Evolutionary conservation across 2,797 vertebrate species (phyloP).

Genomic region (Periophthalmus magnuspinnatus): DNA sequence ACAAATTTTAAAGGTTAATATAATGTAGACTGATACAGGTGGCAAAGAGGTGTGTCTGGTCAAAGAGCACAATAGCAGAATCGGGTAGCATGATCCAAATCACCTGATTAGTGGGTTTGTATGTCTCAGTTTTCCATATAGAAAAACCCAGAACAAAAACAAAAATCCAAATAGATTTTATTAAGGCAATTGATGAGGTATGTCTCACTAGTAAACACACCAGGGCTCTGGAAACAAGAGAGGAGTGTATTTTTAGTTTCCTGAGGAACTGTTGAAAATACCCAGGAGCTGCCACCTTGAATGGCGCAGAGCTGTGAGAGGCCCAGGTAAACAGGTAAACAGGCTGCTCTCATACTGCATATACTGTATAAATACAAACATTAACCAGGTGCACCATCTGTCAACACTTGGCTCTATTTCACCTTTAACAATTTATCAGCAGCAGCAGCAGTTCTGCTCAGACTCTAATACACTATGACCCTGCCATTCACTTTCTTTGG

Average conservation of each 20-base stretch:
- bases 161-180: conserved; percentile 2
- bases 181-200: conserved; percentile 18
- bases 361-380: conserved; percentile 1
- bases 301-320: conserved; percentile 38
- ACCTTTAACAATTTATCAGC: conserved; percentile 47
- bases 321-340: conserved; percentile 33
- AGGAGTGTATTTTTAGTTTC: conserved; percentile 68
- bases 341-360: conserved; percentile 36
- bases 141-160: background rate
- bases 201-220: conserved; percentile 53
- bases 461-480: conserved; percentile 38
- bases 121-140: background rate
- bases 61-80: background rate
- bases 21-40: background rate
- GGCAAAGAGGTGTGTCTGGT: background rate
- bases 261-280: conserved; percentile 41
- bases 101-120: background rate
- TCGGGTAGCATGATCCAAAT: background rate
- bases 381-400: conserved; percentile 47
- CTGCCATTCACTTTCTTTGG: conserved; percentile 10
- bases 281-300: conserved; percentile 28
- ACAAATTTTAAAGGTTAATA: background rate
- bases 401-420: conserved; percentile 47
- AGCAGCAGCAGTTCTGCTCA: conserved; percentile 35
- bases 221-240: conserved; percentile 60